These are phyloP conservation scores for Lymantria dispar DNA, from an alignment of 2,888 invertebrate species.

Conservation along the genomic window DNA sequence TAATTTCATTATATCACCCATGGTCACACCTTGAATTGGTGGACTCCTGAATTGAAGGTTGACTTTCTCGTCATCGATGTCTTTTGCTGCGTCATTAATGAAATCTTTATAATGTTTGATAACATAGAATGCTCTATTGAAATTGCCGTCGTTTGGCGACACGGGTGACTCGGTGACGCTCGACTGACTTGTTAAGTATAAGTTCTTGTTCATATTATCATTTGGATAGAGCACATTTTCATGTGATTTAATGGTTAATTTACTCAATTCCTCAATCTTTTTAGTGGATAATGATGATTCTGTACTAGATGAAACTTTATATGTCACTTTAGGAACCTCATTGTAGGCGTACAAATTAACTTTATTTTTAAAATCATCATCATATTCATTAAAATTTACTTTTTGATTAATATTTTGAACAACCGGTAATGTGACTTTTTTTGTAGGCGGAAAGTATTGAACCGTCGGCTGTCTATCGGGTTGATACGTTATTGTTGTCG, in stretches of 20 bases:
- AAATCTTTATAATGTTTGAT: constrained; percentile 65
- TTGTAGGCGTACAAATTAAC: constrained; percentile 41
- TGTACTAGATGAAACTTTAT: constrained; percentile 20
- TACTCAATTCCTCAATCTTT: constrained; percentile 7
- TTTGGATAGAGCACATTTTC: constrained; percentile 16
- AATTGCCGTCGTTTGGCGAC: constrained; percentile 34
- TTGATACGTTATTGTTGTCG: constrained; percentile 23
- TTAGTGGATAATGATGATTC: constrained; percentile 15
- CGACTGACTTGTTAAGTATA: constrained; percentile 40
- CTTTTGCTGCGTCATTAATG: constrained; percentile 51
- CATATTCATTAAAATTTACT: constrained; percentile 45
- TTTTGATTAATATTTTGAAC: constrained; percentile 30
- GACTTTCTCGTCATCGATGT: constrained; percentile 46
- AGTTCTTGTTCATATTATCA: constrained; percentile 29
- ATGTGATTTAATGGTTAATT: constrained; percentile 8
- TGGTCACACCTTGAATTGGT: constrained; percentile 39
- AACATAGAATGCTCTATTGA: constrained; percentile 55
- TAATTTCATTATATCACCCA: constrained; percentile 27
- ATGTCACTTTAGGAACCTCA: constrained; percentile 28
- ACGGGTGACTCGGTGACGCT: constrained; percentile 16
- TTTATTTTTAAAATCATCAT: constrained; percentile 47
- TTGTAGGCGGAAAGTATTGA: constrained; percentile 71
- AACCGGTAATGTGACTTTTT: constrained; percentile 44
- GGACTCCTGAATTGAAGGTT: constrained; percentile 37
- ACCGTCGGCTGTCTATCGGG: constrained; percentile 61